Conservation (phyloP, 2,797 vertebrate species). For the Phrynocephalus forsythii region DNA sequence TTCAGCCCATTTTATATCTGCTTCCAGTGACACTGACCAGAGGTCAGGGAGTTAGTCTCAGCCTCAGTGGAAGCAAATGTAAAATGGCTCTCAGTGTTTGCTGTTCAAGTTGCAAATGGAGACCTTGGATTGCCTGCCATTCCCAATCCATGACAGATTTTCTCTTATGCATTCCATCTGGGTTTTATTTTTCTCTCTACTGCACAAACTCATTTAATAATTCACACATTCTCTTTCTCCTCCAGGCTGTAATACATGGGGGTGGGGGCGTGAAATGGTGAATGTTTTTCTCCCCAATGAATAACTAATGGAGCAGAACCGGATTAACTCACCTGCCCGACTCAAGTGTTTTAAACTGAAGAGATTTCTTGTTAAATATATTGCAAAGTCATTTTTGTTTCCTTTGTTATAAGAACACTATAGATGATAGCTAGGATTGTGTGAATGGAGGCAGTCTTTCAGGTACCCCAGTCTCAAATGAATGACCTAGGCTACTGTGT, state of each 20-base stretch:
- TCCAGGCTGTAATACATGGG: slow-evolving; percentile 10
- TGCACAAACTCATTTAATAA: slow-evolving; percentile 59
- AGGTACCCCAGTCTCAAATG: neutral
- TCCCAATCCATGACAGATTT: neutral
- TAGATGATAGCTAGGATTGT: neutral
- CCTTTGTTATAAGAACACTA: neutral
- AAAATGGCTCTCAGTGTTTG: neutral
- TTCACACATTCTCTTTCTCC: slow-evolving; percentile 22
- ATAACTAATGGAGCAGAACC: slow-evolving; percentile 35
- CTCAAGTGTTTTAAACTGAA: neutral
- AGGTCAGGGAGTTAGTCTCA: too few relatives aligned
- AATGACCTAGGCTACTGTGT: neutral
- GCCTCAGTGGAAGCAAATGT: too few relatives aligned
- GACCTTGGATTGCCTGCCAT: fast-evolving
- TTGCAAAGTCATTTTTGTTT: neutral
- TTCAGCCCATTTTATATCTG: neutral
- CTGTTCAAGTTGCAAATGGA: neutral
- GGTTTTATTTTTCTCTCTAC: neutral
- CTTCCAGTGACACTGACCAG: neutral
- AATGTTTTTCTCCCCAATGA: slow-evolving; percentile 39
- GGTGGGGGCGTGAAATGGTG: slow-evolving; percentile 30
- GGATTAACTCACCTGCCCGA: neutral
- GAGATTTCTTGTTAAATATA: neutral
- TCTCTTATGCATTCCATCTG: neutral
- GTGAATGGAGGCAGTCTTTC: neutral